Evolutionary conservation across 2,797 vertebrate species (phyloP).

Genomic region (Labeo calbasu): DNA sequence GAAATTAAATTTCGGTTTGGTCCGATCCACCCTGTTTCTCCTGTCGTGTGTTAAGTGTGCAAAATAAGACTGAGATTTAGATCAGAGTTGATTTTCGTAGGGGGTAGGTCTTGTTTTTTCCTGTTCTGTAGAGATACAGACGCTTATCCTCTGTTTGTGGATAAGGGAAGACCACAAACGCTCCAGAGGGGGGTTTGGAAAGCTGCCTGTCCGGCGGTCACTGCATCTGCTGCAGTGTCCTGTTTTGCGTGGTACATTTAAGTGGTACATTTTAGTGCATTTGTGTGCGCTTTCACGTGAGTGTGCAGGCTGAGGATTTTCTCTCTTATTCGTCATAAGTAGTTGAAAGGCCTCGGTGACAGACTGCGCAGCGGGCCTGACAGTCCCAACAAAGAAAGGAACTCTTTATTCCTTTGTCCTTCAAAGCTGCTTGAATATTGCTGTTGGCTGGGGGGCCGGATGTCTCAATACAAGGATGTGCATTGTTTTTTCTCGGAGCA

Average conservation of each 20-base stretch:
- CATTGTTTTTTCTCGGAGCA: constrained; percentile 55
- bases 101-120: constrained; percentile 56
- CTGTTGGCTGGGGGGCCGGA: constrained; percentile 56
- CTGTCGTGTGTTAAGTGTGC: constrained; percentile 24
- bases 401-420: constrained; percentile 58
- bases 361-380: constrained; percentile 54
- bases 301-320: constrained; percentile 25
- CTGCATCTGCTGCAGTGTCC: constrained; percentile 32
- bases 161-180: constrained; percentile 34
- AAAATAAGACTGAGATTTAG: constrained; percentile 21
- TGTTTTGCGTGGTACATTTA: constrained; percentile 12
- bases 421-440: constrained; percentile 63
- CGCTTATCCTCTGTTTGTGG: constrained; percentile 34
- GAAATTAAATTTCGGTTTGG: constrained; percentile 53
- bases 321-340: constrained; percentile 34
- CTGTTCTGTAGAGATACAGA: constrained; percentile 40
- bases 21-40: constrained; percentile 35
- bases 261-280: background rate
- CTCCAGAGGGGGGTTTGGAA: constrained; percentile 29
- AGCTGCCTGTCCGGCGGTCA: constrained; percentile 41
- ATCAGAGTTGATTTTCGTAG: background rate
- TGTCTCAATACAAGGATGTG: constrained; percentile 62
- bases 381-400: constrained; percentile 58
- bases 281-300: constrained; percentile 8
- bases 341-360: constrained; percentile 55